Conservation (phyloP, 2,113 vertebrate genomes). For the Pycnonotus jocosus region DNA sequence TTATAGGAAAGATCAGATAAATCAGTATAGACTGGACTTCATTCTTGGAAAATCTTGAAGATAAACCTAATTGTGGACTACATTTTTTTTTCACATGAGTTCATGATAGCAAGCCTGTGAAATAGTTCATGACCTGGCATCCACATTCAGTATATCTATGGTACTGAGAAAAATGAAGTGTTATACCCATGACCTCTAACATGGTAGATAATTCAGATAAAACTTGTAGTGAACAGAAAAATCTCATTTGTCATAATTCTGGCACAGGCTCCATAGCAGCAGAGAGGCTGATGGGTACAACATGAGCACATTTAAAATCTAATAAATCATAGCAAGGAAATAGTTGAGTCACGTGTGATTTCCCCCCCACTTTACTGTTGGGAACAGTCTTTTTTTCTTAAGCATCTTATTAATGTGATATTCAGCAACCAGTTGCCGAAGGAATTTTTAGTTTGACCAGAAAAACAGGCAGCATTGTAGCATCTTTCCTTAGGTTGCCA, state of each 20-base stretch:
- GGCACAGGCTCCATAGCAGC: slow-evolving; percentile 13
- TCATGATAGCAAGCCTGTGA: slow-evolving; percentile 41
- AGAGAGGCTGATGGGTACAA: slow-evolving; percentile 44
- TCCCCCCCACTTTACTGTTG: background rate
- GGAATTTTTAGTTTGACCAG: background rate
- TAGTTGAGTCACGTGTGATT: slow-evolving; percentile 43
- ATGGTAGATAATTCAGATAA: slow-evolving; percentile 56
- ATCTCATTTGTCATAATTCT: slow-evolving; percentile 50
- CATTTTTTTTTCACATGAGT: background rate
- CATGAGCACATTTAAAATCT: slow-evolving; percentile 36
- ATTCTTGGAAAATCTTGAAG: slow-evolving; percentile 29
- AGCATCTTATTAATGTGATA: background rate
- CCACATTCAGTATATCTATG: background rate
- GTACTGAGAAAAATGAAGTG: slow-evolving; percentile 59
- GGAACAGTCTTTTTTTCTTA: slow-evolving; percentile 12
- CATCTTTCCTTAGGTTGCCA: background rate
- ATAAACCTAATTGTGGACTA: slow-evolving; percentile 38
- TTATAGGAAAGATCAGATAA: slow-evolving; percentile 32
- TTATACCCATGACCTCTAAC: slow-evolving; percentile 55
- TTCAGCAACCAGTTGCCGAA: background rate
- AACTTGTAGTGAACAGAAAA: slow-evolving; percentile 39
- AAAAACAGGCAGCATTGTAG: background rate
- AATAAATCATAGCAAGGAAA: slow-evolving; percentile 50
- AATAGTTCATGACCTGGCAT: slow-evolving; percentile 39
- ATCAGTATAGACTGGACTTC: background rate